Base-by-base conservation (phyloP, 2,888 invertebrate species). In the Blera fallax region DNA sequence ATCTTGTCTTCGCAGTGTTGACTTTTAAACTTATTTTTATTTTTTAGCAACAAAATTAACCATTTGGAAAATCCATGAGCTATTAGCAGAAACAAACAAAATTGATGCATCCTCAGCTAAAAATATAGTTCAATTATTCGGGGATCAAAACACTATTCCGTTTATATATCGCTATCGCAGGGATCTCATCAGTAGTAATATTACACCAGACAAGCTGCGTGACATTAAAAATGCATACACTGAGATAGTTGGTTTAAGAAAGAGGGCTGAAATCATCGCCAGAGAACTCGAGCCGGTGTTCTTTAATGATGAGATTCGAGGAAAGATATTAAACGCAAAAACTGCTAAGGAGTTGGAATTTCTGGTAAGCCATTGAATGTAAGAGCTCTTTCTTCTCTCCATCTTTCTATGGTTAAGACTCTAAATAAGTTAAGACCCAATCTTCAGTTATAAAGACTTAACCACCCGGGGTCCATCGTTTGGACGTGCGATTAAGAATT, bases 131-230 rank as follows among this genome's bases (percentile, higher is more conserved):
- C 90, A 92, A 21, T 92, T 97, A 21, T 93, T 97, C 21, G 94
- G 95, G 72, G 95, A 96, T 89, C 97, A 97, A 1, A 96, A 96
- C 88, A 98, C 98, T 0, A 94, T 98, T 88, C 98, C 98, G 14
- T 98, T 98, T 91, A 97, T 98, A 88, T 97, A 97, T 27, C 94
- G 98, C 82, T 98, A 98, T 90, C 93, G 98, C 43, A 95, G 95
- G 89, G 94, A 96, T 88, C 93, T 94, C 88, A 96, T 97, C 1
- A 88, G 90, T 58, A 94, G 94, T 56, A 94, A 95, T 87, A 94
- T 97, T 92, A 94, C 95, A 77, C 95, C 97, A 0, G 96, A 97
- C 88, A 93, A 94, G n/a, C 92, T 98, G 50, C 93, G 97, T 89
- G 94, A 95, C 60, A 92, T 97, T 34, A 95, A 95, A 91, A 95